Base-by-base conservation (phyloP, 2,888 invertebrate species). In the Griposia aprilina region DNA sequence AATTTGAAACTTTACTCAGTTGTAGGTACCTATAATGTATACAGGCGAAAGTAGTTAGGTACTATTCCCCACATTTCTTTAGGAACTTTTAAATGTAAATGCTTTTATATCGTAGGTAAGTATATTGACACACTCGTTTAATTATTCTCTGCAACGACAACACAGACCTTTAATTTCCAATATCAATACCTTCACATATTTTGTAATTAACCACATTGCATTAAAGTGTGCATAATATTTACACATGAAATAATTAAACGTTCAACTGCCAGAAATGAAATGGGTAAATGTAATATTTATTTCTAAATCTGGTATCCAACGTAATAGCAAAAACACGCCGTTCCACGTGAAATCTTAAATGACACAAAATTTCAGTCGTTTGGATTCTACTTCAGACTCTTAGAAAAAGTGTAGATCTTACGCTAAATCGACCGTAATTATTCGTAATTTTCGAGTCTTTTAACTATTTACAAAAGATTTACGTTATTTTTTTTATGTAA, bases 1-100 rank as follows among this genome's bases (percentile, higher is more conserved):
- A 95, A 94, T 94, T 94, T 95, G 94, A 95, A 95, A 95, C 93
- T 81, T 74, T 30, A 62, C 57, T 75, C 23, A 45, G 17, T 48
- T 60, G 4, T 48, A 48, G 45, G 36, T n/a, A 80, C 17, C 23
- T 70, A 41, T 63, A 59, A n/a, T 30, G 62, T 62, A 8, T 57
- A 67, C n/a, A 65, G 13, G 17, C 5, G 41, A 68, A 63, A 52
- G 23, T 26, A 23, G 13, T 13, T 55, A 57, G 20, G 13, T 69
- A 48, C 30, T 75, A 65, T 72, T 70, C 45, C 62, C 23, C 63
- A 48, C 17, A 65, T 76, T 67, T 72, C 11, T 69, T 86, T 83
- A 86, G 85, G 80, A 89, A 84, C 59, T 66, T 71, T 74, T 57
- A 30, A 75, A 55, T 52, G 26, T 63, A 48, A 55, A 60, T 26